Base-by-base conservation (phyloP, 2,888 invertebrate genomes). In the Platycheirus rosarum region DNA sequence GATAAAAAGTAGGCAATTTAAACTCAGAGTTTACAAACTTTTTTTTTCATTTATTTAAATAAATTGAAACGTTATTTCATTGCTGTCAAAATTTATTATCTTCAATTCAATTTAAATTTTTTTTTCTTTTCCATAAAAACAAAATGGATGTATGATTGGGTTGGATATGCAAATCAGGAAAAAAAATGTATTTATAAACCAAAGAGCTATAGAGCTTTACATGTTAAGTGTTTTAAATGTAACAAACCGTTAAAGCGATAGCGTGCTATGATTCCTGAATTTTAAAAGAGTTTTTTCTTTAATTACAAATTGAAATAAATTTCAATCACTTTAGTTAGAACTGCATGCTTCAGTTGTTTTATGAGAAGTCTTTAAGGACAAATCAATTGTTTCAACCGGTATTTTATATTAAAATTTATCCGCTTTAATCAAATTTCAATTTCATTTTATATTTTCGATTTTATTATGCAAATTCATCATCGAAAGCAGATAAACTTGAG, bases 111-210 rank as follows among this genome's bases (percentile, higher is more conserved):
- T 49, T 2, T 26, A 8, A 26, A 0, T 8, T 23, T 9, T 2
- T 49, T 49, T 14, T 29, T 6, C 23, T 9, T 26, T 0, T 23
- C 0, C 13, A 0, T 48, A 16, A 14, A 40, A 13, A 6, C 5
- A 40, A 40, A 29, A 49, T 29, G 9, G 26, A 49, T 26, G 14
- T 13, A n/a, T n/a, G 13, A 48, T 7, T 4, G 8, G 11, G 13
- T 11, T 26, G 7, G 23, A 49, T 49, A 29, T 49, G 49, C 14
- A 49, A 49, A 49, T 49, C 8, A 49, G 4, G 49, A 49, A 23
- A n/a, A 23, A n/a, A 23, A 48, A 23, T 13, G 4, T 26, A 48
- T 26, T 14, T 3, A 26, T 13, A 26, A 0, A 7, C 1, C 8
- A 20, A 0, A 26, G 26, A n/a, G n/a, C 26, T 1, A 48, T n/a